Percentiles rank a stretch among this genome's conserved stretches.
Evolutionary conservation across 2,888 invertebrate genomes (phyloP).

Genomic region (Fabriciana adippe): DNA sequence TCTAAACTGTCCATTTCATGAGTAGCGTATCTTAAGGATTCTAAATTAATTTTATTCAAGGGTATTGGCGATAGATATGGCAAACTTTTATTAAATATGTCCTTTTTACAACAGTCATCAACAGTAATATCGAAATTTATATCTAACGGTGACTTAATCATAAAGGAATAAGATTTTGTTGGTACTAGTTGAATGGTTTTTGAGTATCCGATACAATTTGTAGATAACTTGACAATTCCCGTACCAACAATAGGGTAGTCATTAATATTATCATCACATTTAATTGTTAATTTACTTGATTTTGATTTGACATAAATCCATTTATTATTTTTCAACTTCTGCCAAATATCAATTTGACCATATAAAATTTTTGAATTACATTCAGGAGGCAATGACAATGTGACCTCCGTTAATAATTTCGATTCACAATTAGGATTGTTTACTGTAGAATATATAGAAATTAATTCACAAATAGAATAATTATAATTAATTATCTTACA

Average conservation of each 20-base stretch:
- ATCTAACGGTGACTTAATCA: background rate
- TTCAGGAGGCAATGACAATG: too few relatives aligned
- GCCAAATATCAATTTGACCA: conserved; percentile 5
- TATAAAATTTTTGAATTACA: too few relatives aligned
- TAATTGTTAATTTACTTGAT: background rate
- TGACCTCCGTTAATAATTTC: too few relatives aligned
- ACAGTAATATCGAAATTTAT: background rate
- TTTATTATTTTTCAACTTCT: background rate
- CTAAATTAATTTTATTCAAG: conserved; percentile 12
- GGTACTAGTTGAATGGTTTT: background rate
- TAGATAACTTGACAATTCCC: background rate
- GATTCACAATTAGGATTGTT: too few relatives aligned
- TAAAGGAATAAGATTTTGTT: background rate
- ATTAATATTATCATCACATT: background rate
- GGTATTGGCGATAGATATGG: conserved; percentile 14
- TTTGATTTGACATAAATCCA: conserved; percentile 14
- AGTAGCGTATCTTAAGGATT: background rate
- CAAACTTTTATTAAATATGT: conserved; percentile 20
- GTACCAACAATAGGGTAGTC: background rate
- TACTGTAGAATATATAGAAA: too few relatives aligned
- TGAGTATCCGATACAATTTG: background rate
- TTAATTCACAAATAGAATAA: too few relatives aligned
- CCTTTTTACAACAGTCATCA: conserved; percentile 12
- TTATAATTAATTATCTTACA: too few relatives aligned
- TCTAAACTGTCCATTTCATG: conserved; percentile 8